Percentiles rank a stretch among this genome's conserved stretches.
Conservation (phyloP, 1,140 invertebrate genomes). For the Anastatus disparis region DNA sequence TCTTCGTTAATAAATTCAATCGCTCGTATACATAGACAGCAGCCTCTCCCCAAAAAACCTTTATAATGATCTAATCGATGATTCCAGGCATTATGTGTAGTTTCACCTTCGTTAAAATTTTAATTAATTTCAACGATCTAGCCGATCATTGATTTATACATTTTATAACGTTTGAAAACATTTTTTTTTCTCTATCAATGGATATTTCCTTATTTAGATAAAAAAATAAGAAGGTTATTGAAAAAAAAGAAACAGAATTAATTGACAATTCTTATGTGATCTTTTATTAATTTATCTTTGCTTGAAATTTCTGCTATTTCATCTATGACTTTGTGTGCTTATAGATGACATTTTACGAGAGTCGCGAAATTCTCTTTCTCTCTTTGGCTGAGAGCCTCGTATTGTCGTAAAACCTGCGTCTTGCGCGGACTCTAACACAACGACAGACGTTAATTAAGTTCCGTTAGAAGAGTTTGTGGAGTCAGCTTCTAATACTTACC, state of each 20-base stretch:
- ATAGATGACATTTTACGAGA: constrained; percentile 54
- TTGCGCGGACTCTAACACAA: constrained; percentile 41
- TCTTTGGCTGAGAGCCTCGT: constrained; percentile 46
- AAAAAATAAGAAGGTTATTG: too few species aligned
- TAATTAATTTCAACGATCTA: constrained; percentile 14
- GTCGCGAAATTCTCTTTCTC: constrained; percentile 48
- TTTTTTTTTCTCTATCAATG: too few species aligned
- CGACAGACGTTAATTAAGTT: constrained; percentile 65
- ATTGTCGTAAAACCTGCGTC: constrained; percentile 53
- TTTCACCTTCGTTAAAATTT: constrained; percentile 17
- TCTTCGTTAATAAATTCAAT: constrained; percentile 19
- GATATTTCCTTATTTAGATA: too few species aligned
- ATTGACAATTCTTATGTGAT: too few species aligned
- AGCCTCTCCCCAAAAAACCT: neutral
- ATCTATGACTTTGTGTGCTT: too few species aligned
- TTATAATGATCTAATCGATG: constrained; percentile 12
- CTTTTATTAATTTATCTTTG: constrained; percentile 24
- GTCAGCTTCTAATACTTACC: constrained; percentile 43
- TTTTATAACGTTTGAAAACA: neutral
- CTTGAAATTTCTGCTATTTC: neutral
- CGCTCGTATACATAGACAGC: neutral
- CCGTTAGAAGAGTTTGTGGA: constrained; percentile 59
- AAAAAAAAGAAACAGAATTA: too few species aligned
- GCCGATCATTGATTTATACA: constrained; percentile 8
- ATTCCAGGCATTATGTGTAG: neutral